These are phyloP conservation scores for Alosa alosa DNA, from an alignment of 2,113 vertebrate genomes.

Conservation along the genomic window DNA sequence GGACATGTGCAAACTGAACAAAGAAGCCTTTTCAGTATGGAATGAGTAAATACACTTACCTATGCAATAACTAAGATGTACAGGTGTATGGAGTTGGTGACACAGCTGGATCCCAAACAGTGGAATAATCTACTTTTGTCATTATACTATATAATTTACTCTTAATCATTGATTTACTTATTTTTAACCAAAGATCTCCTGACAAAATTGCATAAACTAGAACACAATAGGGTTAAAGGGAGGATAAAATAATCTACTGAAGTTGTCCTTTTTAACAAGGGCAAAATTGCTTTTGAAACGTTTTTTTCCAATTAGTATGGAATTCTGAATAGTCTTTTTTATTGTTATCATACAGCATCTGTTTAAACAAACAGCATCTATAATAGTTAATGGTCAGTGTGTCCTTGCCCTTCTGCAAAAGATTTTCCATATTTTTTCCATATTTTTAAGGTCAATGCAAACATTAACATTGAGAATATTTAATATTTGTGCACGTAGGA, in stretches of 20 bases:
- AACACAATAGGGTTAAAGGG: not conserved
- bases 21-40: too few relatives aligned
- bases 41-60: too few relatives aligned
- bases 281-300: not conserved
- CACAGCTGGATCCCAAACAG: not conserved
- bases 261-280: not conserved
- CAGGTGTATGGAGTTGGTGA: not conserved
- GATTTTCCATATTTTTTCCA: not conserved
- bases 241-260: not conserved
- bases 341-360: not conserved
- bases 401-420: not conserved
- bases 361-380: not conserved
- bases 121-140: not conserved
- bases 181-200: too few relatives aligned
- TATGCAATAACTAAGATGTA: too few relatives aligned
- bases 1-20: too few relatives aligned
- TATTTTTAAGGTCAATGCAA: slow-evolving; percentile 23
- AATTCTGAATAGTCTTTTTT: not conserved
- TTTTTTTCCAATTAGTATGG: not conserved
- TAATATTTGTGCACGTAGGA: slow-evolving; percentile 37
- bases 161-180: not conserved
- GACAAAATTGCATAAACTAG: too few relatives aligned
- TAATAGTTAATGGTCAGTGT: not conserved
- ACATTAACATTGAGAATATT: slow-evolving; percentile 31
- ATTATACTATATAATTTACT: not conserved